Evolutionary conservation across 2,888 invertebrate genomes (phyloP), one percentile per base, ranked within the genome.

Genomic region (Drosophila buzzatii): DNA sequence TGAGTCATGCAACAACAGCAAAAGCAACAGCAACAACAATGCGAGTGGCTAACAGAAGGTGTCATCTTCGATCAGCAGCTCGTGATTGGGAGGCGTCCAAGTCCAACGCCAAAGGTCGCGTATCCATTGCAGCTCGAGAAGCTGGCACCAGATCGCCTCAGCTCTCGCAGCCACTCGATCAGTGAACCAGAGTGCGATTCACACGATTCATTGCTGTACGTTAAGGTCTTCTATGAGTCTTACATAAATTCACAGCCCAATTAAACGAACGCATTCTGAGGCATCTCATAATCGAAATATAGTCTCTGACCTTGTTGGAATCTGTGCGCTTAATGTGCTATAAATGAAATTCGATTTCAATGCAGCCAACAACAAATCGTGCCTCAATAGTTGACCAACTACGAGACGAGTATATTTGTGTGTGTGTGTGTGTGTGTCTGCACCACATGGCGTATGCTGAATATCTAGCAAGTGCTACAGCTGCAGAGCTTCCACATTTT

Each of bases 61-160:
- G 87, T 87, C 88, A 85, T 83, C 82, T 84, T 72, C 73, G 66
- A 74, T 67, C 73, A 76, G 71, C 74, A 35, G 65, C 60, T 80
- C 86, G 80, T 82, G 83, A 73, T 82, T 74, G 79, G 59, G 59
- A 69, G 76, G 75, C 74, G 73, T 62, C 68, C 37, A 37, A 45
- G 57, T 44, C 73, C 56, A 64, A 33, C 49, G 31, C 27, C 60
- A 69, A 79, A 82, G 79, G 74, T 73, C 73, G 44, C 57, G 33
- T 35, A 44, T 44, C 44, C 41, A 58, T 62, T 58, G 44, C 74
- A 68, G 42, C 69, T 58, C 64, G 58, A 58, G 45, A 61, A 61
- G 44, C 47, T 67, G 72, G 20, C 55, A 49, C 53, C 68, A 44
- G 10, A 10, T 35, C 20, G 31, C 55, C 35, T 18, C 33, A 20